Evolutionary conservation across 1,140 invertebrate species (phyloP).

Genomic region (Drosophila setifemur): DNA sequence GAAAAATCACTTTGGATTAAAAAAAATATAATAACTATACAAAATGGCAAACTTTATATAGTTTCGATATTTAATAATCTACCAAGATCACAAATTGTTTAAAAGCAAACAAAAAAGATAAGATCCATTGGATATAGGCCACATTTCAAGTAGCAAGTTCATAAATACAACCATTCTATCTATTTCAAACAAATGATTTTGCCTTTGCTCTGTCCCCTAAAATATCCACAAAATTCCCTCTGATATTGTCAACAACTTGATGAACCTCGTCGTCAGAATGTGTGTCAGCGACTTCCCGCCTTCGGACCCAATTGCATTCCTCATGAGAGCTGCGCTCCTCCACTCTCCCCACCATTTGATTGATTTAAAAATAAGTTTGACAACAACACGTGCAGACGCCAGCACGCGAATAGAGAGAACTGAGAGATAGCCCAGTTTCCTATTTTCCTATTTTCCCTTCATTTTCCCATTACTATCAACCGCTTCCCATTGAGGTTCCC

Average conservation of each 20-base stretch:
- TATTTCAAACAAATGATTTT: not conserved
- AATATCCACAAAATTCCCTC: not conserved
- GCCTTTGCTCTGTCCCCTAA: not conserved
- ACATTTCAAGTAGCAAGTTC: no score
- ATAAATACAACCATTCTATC: not conserved
- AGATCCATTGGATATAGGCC: no score
- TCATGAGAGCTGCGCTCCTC: not conserved
- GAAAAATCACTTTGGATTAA: no score
- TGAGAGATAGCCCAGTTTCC: not conserved
- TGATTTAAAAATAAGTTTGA: slow-evolving; percentile 73
- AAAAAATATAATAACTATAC: no score
- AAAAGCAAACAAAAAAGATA: no score
- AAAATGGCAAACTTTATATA: no score
- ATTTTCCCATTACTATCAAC: no score
- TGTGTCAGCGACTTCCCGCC: slow-evolving; percentile 7
- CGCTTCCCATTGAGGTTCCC: not conserved
- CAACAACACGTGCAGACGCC: slow-evolving; percentile 57
- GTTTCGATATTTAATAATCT: no score
- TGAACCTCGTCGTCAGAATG: slow-evolving; percentile 19
- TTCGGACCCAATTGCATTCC: slow-evolving; percentile 32
- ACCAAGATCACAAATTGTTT: no score
- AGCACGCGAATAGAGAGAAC: slow-evolving; percentile 15
- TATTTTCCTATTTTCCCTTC: slow-evolving; percentile 20
- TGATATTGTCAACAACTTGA: slow-evolving; percentile 46
- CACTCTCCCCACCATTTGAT: slow-evolving; percentile 48